phyloP scores from a whole-genome alignment of 1,140 invertebrate species.

The Trichomalopsis sarcophagae region DNA sequence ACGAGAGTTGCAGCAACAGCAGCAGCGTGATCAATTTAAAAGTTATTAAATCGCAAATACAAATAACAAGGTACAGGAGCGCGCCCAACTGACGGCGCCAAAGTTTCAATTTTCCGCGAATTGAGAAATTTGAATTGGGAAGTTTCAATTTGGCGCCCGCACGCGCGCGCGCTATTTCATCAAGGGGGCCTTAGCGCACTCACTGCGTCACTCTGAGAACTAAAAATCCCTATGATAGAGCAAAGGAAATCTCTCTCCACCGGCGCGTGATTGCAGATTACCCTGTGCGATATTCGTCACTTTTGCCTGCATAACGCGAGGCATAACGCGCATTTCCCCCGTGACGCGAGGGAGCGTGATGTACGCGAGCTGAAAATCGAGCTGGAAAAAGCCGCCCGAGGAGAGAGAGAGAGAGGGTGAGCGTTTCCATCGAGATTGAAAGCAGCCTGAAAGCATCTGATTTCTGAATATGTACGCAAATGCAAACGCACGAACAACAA shows the following conservation, averaged over 20 bases:
- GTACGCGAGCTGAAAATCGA: constrained; percentile 31
- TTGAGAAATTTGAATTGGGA: background rate
- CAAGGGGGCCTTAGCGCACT: no score
- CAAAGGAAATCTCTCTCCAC: background rate
- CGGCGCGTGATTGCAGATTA: constrained; percentile 4
- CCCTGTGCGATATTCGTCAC: constrained; percentile 13
- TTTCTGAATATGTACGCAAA: constrained; percentile 56
- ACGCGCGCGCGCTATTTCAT: no score
- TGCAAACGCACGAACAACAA: constrained; percentile 53
- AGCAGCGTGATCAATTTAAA: background rate
- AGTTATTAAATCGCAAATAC: background rate
- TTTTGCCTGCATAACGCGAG: background rate
- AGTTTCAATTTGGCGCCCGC: background rate
- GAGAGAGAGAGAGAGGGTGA: constrained; percentile 40
- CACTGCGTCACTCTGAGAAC: background rate
- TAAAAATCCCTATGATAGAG: background rate
- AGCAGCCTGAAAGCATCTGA: constrained; percentile 54
- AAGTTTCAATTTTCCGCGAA: background rate
- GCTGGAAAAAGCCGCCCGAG: constrained; percentile 13
- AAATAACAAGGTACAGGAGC: background rate
- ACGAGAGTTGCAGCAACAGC: no score
- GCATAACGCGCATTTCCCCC: background rate
- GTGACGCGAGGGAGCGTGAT: no score
- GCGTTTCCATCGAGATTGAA: constrained; percentile 58
- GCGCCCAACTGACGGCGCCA: background rate